Base-by-base conservation (phyloP, 2,888 invertebrate species). In the Leptogaster cylindrica region DNA sequence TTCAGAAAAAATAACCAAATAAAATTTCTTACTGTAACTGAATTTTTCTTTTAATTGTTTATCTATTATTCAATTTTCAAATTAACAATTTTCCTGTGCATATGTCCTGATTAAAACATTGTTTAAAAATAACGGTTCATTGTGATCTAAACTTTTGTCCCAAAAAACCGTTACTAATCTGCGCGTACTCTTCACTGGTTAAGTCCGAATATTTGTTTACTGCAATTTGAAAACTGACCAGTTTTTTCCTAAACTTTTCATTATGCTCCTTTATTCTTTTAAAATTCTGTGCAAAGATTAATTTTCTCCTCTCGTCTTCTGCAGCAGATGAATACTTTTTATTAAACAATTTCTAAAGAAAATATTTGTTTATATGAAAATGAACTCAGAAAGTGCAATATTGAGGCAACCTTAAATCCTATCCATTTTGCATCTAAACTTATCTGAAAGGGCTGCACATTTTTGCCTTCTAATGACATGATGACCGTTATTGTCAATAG, bases 161-260 rank as follows among this genome's bases (percentile, higher is more conserved):
- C n/a, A n/a, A 23, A 25, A 23, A 48, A 12, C 48, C 48, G 12
- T 12, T 20, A 48, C 25, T 48, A 48, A 23, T 2, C 7, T 12
- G 18, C n/a, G 3, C 25, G 23, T 25, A 55, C 20, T 55, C 52
- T 3, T 55, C 52, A 28, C 36, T 5, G 1, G 36, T 36, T 23
- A 16, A 55, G 18, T 55, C 52, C 8, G 52, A 4, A 55, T 20
- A 55, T 18, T 33, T n/a, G 20, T 55, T 55, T 8, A 33, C 8
- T 12, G 20, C 52, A 16, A 55, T 14, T 33, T 10, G 31, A 16
- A 5, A 55, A 2, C 10, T 20, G 18, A 31, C 33, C 7, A 5
- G 2, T 33, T 36, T 36, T 7, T 7, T n/a, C 18, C 20, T 33
- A 8, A 18, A 36, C n/a, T 55, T 36, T 7, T 31, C n/a, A 55